A percentile compares a stretch with the other conserved stretches of the same genome.
Conservation (phyloP, 2,797 vertebrate species). For the Tiaroga cobitis region DNA sequence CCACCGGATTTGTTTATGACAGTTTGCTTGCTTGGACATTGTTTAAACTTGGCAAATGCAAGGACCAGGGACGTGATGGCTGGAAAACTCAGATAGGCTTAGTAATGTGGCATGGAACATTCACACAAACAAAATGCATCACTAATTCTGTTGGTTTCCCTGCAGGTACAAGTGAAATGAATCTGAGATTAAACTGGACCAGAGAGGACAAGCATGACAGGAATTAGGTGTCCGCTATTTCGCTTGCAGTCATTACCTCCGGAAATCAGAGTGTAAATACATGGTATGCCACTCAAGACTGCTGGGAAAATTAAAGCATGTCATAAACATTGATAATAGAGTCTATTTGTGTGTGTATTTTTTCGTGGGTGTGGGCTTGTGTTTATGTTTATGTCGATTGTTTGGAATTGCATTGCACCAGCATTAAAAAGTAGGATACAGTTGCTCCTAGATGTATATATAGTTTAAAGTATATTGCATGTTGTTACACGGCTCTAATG, state of each 20-base stretch:
- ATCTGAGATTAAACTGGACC: neutral
- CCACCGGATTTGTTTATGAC: neutral
- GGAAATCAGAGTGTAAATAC: slow-evolving; percentile 72
- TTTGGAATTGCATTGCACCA: slow-evolving; percentile 3
- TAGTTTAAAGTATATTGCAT: neutral
- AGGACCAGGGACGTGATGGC: neutral
- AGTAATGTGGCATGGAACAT: neutral
- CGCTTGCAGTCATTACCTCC: slow-evolving; percentile 45
- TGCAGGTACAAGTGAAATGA: neutral
- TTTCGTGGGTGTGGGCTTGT: slow-evolving; percentile 21
- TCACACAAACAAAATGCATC: neutral
- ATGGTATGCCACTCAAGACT: slow-evolving; percentile 77
- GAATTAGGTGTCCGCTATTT: neutral
- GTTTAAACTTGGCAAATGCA: slow-evolving; percentile 11
- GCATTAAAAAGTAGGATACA: neutral
- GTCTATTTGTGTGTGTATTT: slow-evolving; percentile 19
- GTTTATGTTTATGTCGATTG: slow-evolving; percentile 8
- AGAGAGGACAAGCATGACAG: slow-evolving; percentile 18
- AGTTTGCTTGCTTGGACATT: neutral
- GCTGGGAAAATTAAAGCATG: slow-evolving; percentile 73
- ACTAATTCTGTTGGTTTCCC: neutral
- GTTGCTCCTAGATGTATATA: neutral
- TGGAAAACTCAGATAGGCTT: neutral
- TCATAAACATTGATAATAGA: slow-evolving; percentile 58
- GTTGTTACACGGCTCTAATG: neutral